These are phyloP conservation scores for Aldabrachelys gigantea DNA, from an alignment of 2,113 vertebrate genomes.

Conservation along the genomic window DNA sequence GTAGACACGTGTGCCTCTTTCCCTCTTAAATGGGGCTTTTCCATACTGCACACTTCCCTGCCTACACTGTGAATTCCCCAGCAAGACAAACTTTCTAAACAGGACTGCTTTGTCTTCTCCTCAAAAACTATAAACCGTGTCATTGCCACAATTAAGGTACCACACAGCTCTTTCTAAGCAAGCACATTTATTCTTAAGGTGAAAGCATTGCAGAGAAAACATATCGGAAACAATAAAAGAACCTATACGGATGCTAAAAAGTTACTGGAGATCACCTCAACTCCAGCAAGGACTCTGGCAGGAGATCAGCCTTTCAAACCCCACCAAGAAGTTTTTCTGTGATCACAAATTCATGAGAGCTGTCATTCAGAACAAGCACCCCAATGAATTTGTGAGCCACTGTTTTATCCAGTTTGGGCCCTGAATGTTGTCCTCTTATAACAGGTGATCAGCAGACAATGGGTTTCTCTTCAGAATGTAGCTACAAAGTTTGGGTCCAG, in stretches of 20 bases:
- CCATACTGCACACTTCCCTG: background rate
- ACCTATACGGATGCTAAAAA: background rate
- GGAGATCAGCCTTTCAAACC: too few species aligned
- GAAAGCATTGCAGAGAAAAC: background rate
- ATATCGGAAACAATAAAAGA: background rate
- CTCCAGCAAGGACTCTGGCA: too few species aligned
- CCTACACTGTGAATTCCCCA: background rate
- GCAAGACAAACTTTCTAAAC: background rate
- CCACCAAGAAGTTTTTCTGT: too few species aligned
- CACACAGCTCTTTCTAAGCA: background rate
- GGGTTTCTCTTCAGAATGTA: background rate
- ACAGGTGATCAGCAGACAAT: background rate
- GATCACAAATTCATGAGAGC: background rate
- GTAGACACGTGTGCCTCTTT: background rate
- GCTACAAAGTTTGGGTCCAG: background rate
- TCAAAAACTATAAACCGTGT: background rate
- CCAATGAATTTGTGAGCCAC: background rate
- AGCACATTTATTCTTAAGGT: background rate
- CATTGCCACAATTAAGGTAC: background rate
- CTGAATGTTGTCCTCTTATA: background rate
- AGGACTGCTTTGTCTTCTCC: background rate
- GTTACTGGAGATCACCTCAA: too few species aligned
- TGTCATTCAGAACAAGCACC: background rate
- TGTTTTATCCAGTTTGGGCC: background rate
- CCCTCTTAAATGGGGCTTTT: background rate